Evolutionary conservation across 2,113 vertebrate genomes (phyloP).

Genomic region (Malurus alboscapulatus): DNA sequence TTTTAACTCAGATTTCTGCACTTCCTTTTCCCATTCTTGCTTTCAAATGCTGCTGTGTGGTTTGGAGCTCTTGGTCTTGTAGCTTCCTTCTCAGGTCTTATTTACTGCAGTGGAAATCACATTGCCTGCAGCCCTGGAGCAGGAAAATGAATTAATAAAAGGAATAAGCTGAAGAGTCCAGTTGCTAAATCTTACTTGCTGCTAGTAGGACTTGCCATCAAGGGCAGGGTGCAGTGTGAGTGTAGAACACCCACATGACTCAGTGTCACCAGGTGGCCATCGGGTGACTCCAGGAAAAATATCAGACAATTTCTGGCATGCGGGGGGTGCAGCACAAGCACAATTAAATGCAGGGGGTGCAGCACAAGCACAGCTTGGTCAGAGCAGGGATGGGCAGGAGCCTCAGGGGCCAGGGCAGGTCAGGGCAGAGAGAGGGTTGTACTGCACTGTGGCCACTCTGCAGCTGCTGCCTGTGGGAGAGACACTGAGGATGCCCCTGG

Average conservation of each 20-base stretch:
- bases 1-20: not conserved
- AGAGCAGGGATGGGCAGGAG: not conserved
- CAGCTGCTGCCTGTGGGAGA: not conserved
- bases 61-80: not conserved
- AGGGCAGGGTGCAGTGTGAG: not conserved
- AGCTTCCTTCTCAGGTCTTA: not conserved
- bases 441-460: not conserved
- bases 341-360: rapidly evolving
- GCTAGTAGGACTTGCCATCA: not conserved
- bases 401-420: not conserved
- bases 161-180: not conserved
- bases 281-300: not conserved
- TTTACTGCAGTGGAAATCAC: not conserved
- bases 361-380: not conserved
- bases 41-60: not conserved
- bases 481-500: not conserved
- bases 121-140: not conserved
- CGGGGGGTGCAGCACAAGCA: rapidly evolving
- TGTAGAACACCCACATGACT: not conserved
- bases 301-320: not conserved
- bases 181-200: not conserved
- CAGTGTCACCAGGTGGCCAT: not conserved
- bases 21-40: not conserved
- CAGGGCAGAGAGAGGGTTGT: not conserved
- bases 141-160: not conserved